Evolutionary conservation across 2,113 vertebrate species (phyloP).

Genomic region (Epinephelus moara): DNA sequence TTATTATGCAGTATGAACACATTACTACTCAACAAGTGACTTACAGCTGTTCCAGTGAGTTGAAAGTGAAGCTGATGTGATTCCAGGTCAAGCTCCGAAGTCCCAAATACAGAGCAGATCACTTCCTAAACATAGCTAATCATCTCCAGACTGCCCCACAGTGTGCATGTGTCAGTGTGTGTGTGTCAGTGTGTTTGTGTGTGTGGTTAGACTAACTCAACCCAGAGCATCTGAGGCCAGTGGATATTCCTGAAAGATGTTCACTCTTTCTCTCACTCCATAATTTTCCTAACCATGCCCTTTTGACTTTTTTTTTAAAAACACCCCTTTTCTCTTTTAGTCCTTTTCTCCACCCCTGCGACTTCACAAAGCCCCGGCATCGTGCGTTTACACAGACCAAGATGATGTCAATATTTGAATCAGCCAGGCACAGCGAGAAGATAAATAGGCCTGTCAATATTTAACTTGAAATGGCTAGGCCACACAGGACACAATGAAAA

Average conservation of each 20-base stretch:
- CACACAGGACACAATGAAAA: conserved; percentile 29
- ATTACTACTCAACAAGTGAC: conserved; percentile 26
- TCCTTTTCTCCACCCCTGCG: conserved; percentile 27
- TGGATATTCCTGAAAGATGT: conserved; percentile 49
- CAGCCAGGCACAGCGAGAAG: conserved; percentile 58
- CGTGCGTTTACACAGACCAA: conserved; percentile 42
- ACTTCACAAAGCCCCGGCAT: conserved; percentile 24
- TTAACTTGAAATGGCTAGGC: conserved; percentile 62
- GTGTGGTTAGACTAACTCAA: conserved; percentile 54
- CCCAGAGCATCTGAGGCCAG: conserved; percentile 40
- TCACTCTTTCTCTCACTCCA: conserved; percentile 12
- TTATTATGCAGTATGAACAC: conserved; percentile 1
- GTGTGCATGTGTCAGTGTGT: conserved; percentile 39
- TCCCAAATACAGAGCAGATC: conserved; percentile 65
- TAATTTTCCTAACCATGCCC: conserved; percentile 59
- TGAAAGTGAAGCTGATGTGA: conserved; percentile 47
- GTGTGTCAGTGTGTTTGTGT: conserved; percentile 12
- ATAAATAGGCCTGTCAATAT: conserved; percentile 78
- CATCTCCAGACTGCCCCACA: conserved; percentile 56
- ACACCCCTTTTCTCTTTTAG: conserved; percentile 18
- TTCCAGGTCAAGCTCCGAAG: conserved; percentile 62
- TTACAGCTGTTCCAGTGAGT: conserved; percentile 25
- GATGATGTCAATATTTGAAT: conserved; percentile 79
- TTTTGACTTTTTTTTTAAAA: conserved; percentile 51
- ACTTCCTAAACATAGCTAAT: conserved; percentile 73